A percentile compares a stretch with the other conserved stretches of the same genome.
phyloP scores from a whole-genome alignment of 1,140 invertebrate species.

The Telenomus remus region DNA sequence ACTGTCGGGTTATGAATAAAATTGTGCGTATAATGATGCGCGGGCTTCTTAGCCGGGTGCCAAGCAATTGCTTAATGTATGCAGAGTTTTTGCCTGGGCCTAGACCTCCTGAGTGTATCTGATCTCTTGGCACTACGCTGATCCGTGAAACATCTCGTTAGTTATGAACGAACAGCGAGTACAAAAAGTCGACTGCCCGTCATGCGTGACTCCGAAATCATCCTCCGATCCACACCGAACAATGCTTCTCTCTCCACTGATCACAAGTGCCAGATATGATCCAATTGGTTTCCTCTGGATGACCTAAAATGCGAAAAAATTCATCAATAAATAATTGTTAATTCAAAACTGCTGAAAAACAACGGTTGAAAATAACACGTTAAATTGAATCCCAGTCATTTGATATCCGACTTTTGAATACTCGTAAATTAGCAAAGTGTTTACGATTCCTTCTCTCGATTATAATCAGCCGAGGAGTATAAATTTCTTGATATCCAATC shows the following conservation, averaged over 20 bases:
- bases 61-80: constrained; percentile 71
- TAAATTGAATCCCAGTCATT: neutral
- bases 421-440: too few relatives aligned
- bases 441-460: constrained; percentile 6
- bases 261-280: constrained; percentile 16
- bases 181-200: constrained; percentile 59
- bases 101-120: constrained; percentile 67
- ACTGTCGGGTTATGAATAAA: constrained; percentile 10
- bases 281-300: too few relatives aligned
- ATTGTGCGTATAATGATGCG: constrained; percentile 1
- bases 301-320: too few relatives aligned
- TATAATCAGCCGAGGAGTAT: constrained; percentile 36
- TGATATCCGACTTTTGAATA: too few relatives aligned
- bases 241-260: constrained; percentile 10
- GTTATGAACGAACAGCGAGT: constrained; percentile 63
- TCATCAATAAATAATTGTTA: too few relatives aligned
- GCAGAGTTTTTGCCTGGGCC: constrained; percentile 63
- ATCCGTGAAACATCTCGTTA: constrained; percentile 74
- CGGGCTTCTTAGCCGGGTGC: constrained; percentile 45
- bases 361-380: too few relatives aligned
- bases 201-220: constrained; percentile 49
- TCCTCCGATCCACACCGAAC: constrained; percentile 21
- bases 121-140: constrained; percentile 67
- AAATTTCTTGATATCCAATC: constrained; percentile 41
- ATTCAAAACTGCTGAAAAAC: too few relatives aligned